phyloP scores from a whole-genome alignment of 2,797 vertebrate genomes.

The Chiloscyllium punctatum region DNA sequence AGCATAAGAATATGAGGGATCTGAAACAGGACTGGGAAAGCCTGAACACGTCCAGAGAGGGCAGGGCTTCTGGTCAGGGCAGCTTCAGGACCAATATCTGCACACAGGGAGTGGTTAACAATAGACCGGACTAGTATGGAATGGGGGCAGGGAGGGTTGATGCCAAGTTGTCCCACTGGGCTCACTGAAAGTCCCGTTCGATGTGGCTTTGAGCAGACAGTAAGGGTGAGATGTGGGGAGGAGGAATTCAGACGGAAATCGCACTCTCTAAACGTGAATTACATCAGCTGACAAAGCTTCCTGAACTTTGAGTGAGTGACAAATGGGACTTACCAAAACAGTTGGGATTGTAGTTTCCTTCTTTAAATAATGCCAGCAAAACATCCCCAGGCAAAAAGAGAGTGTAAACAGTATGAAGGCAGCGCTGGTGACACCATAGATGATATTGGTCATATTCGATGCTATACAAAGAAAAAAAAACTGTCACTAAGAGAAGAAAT shows the following conservation, averaged over 20 bases:
- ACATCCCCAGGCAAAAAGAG: not conserved
- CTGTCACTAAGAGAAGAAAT: not conserved
- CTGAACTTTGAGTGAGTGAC: not conserved
- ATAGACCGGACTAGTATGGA: not conserved
- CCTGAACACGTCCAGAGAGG: not conserved
- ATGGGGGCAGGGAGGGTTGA: not conserved
- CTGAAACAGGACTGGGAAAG: not conserved
- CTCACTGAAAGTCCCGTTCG: not conserved
- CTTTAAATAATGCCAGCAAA: not conserved
- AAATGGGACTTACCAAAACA: not conserved
- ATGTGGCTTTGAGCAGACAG: not conserved
- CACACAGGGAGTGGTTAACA: not conserved
- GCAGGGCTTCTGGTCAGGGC: not conserved
- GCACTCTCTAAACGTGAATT: not conserved
- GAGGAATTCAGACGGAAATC: not conserved
- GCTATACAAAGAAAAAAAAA: not conserved
- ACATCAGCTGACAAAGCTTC: not conserved
- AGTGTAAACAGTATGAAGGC: not conserved
- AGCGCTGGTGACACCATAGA: not conserved
- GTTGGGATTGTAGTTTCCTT: not conserved
- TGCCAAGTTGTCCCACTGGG: not conserved
- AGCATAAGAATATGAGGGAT: not conserved
- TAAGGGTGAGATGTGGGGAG: not conserved
- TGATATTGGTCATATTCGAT: not conserved
- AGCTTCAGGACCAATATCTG: not conserved